Percentiles rank a stretch among this genome's conserved stretches.
Conservation (phyloP, 2,888 invertebrate genomes). For the Metellina segmentata region DNA sequence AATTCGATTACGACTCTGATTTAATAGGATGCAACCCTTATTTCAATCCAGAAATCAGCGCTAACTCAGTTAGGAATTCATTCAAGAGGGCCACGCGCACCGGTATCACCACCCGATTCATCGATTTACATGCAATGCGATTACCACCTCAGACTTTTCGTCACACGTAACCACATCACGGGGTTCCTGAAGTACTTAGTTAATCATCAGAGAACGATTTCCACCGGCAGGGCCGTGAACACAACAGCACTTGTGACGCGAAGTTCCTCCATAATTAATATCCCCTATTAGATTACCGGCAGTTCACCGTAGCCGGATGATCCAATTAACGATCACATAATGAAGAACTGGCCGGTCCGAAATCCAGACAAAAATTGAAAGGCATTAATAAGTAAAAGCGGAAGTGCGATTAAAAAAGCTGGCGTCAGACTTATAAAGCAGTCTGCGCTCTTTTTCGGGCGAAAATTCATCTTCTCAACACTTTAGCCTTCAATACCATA, state of each 20-base stretch:
- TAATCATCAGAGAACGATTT: constrained; percentile 51
- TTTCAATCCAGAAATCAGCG: neutral
- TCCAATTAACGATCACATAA: constrained; percentile 61
- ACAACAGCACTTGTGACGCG: constrained; percentile 18
- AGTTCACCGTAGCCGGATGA: constrained; percentile 20
- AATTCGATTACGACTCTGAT: neutral
- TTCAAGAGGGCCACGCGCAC: neutral
- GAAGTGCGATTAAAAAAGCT: constrained; percentile 33
- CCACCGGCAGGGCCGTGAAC: neutral
- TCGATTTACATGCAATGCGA: constrained; percentile 45
- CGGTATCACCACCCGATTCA: constrained; percentile 1
- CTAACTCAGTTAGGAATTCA: neutral
- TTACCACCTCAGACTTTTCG: constrained; percentile 43
- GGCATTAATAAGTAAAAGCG: constrained; percentile 38
- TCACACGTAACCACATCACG: constrained; percentile 23
- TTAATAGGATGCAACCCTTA: neutral
- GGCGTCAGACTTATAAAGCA: constrained; percentile 34
- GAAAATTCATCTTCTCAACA: constrained; percentile 67
- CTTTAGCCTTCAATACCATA: constrained; percentile 55
- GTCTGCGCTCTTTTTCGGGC: constrained; percentile 29
- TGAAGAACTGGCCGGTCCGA: constrained; percentile 23
- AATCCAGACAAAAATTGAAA: constrained; percentile 49
- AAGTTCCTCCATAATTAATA: constrained; percentile 60
- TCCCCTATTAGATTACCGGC: constrained; percentile 65
- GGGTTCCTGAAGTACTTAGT: constrained; percentile 44